Base-by-base conservation (phyloP, 1,140 invertebrate species). In the Cotesia chilonis region DNA sequence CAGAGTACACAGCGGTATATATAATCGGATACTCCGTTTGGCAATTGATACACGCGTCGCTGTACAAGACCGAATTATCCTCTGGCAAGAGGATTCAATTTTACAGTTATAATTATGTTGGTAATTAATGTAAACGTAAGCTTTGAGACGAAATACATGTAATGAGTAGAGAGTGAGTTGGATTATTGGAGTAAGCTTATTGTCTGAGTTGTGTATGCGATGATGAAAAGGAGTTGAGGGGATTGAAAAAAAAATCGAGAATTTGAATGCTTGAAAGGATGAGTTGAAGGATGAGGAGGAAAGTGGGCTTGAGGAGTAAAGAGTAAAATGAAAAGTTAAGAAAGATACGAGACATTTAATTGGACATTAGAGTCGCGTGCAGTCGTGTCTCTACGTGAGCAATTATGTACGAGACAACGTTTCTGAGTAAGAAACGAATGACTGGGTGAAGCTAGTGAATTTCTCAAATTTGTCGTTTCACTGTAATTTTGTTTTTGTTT, bases 281-380 rank as follows among this genome's bases (percentile, higher is more conserved):
- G 52, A 41, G 52, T 52, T 59, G 7, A 17, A 20, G 14, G 7
- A 14, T 0, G 17, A 20, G 57, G 4, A 59, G 12, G n/a, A 41
- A 28, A 20, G 9, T 12, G 17, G 17, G 54, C 59, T 54, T 9
- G 14, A 35, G 17, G 37, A 54, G 28, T 47, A 54, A 38, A 55
- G 28, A 36, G 38, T 9, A 17, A 20, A 55, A 37, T 14, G 61
- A 64, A 57, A 51, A 55, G 20, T 38, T 71, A 68, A 63, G 65
- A 68, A 66, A 57, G 36, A 41, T 59, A 59, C 55, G 55, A 69
- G 51, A 67, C 70, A 55, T 74, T 71, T 74, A 74, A 74, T 74
- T 74, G 73, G 73, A 35, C 71, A 54, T 67, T 74, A 51, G 67
- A 70, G 67, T 71, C 68, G 72, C 54, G 54, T 64, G 64, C 55